Percentiles rank a stretch among this genome's conserved stretches.
Evolutionary conservation across 2,797 vertebrate species (phyloP).

Genomic region (Falco columbarius): DNA sequence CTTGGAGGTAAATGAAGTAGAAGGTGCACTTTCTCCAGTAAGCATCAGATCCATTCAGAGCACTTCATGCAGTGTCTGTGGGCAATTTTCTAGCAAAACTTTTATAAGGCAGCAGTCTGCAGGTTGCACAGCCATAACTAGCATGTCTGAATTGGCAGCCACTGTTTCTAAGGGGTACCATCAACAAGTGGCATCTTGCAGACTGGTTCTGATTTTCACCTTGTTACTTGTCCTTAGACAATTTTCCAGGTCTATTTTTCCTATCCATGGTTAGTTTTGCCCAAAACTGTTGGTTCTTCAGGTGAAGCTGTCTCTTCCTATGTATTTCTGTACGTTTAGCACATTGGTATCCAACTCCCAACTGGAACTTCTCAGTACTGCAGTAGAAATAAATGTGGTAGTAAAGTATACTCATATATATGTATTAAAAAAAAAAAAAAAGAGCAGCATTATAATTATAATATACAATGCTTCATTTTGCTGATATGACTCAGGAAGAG

Average conservation of each 20-base stretch:
- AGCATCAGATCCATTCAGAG: neutral
- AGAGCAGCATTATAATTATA: neutral
- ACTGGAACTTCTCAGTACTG: neutral
- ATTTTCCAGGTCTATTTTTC: neutral
- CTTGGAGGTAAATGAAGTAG: conserved; percentile 37
- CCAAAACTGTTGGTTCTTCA: neutral
- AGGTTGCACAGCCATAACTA: neutral
- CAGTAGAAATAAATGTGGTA: neutral
- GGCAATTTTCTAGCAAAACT: neutral
- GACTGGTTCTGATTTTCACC: neutral
- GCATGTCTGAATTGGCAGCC: neutral
- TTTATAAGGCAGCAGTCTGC: neutral
- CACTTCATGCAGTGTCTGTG: neutral
- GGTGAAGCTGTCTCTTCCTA: neutral
- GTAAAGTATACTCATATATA: neutral
- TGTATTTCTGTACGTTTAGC: neutral
- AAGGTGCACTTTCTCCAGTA: conserved; percentile 13
- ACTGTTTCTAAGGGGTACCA: neutral
- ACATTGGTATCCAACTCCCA: neutral
- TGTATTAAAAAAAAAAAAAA: neutral
- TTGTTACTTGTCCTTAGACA: neutral
- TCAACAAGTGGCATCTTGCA: neutral
- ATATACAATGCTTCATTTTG: neutral
- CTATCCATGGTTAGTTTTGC: neutral
- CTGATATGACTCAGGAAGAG: neutral